Evolutionary conservation across 2,888 invertebrate species (phyloP), one percentile per base, ranked within the genome.

Genomic region (Listrodromus nycthemerus): DNA sequence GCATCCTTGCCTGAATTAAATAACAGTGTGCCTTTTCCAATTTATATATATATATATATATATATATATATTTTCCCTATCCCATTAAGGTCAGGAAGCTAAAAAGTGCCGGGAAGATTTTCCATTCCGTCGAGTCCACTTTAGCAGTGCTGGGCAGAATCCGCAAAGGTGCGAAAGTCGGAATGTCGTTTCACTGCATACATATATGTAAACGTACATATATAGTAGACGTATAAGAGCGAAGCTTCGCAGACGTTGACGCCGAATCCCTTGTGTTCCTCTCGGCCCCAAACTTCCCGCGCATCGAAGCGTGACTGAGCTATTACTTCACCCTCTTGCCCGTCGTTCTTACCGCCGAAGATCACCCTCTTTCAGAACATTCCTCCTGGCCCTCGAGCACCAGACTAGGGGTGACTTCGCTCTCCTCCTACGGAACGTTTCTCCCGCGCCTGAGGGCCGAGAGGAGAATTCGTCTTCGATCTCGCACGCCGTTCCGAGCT

Each of bases 291-390:
- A 24, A 52, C 55, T 63, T 27, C 30, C 33, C 65, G 61, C 27
- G 48, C 63, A 70, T 52, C 79, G 45, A 33, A 75, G 45, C 52
- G 37, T 74, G 55, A 30, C 63, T 55, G 74, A 79, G 63, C 63
- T 65, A 75, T 75, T 75, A 70, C 74, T 74, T 79, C 55, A 79
- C 63, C 74, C 74, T 83, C 82, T 83, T 69, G 48, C 55, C 63
- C 45, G 48, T 8, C 55, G 48, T 52, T 63, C 65, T 65, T 78
- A 55, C 65, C 74, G 65, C 69, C 73, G 21, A 79, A 79, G 55
- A 82, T 82, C 82, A 55, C 65, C 58, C 58, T 69, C 69, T 79
- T 55, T 70, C 10, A 19, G 48, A 82, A 55, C 65, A 61, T 82
- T 79, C 67, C 33, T 58, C 41, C 66, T 58, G 52, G 74, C 61